Base-by-base conservation (phyloP, 2,113 vertebrate species). In the Platysteira castanea region DNA sequence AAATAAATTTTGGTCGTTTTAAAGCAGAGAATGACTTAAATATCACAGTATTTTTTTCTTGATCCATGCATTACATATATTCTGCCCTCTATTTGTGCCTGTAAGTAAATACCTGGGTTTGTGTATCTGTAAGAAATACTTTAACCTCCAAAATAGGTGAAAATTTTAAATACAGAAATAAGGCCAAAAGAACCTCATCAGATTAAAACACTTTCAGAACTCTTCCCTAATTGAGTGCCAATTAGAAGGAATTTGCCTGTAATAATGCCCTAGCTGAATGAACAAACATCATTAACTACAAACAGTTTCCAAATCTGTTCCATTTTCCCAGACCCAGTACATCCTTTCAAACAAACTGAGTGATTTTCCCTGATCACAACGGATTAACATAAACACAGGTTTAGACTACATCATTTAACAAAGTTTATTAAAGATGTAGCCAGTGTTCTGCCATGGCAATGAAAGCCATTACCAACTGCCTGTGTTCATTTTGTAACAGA, bases 401-500 rank as follows among this genome's bases (percentile, higher is more conserved):
- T 96, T 68, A 88, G 76, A 92, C 39, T 52, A n/a, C 56, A 60
- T 75, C 52, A 68, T 84, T 84, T 77, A 93, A 60, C 35, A 53
- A 74, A 71, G 28, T 68, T 92, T 84, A 71, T 89, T 86, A 89
- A 86, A 93, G 60, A 86, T 74, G 37, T 33, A 28, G 56, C 71
- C 89, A 56, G 56, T 71, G 52, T 60, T 88, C 85, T 90, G 41
- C 26, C 64, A 16, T 9, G 31, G 49, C 63, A 87, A 56, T 78
- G 56, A 94, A 93, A 94, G 41, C 60, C 61, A 37, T 84, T 94
- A 57, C 54, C 46, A 93, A 39, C 20, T 57, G 83, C 31, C 56
- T 60, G 27, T 37, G 44, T 71, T 88, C 89, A 94, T 89, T 94
- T 93, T 84, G 60, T 46, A 60, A 37, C 9, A n/a, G 68, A 90